phyloP scores from a whole-genome alignment of 1,140 invertebrate species.

The Drosophila nigromelanica region DNA sequence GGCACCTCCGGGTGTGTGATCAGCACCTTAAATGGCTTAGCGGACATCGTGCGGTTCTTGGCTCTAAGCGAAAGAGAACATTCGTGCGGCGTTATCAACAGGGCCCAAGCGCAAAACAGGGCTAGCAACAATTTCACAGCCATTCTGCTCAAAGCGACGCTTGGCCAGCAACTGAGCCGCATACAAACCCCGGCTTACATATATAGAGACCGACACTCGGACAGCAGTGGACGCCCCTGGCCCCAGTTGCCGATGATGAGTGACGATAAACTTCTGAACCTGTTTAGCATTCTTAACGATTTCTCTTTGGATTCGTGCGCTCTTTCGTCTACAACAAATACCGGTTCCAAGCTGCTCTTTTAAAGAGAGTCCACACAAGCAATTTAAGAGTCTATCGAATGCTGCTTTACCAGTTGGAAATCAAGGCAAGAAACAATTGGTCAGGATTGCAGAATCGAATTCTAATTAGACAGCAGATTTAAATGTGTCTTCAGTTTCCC shows the following conservation, averaged over 20 bases:
- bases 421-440: background rate
- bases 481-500: background rate
- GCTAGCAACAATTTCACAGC: slow-evolving; percentile 28
- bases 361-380: slow-evolving; percentile 10
- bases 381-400: slow-evolving; percentile 2
- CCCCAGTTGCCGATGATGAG: slow-evolving; percentile 25
- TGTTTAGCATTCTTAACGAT: slow-evolving; percentile 56
- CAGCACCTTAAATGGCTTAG: slow-evolving; percentile 80
- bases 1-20: slow-evolving; percentile 84
- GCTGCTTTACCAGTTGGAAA: background rate
- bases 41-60: slow-evolving; percentile 62
- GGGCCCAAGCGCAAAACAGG: slow-evolving; percentile 15
- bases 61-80: slow-evolving; percentile 50
- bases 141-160: slow-evolving; percentile 53
- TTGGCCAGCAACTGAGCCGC: slow-evolving; percentile 47
- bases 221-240: slow-evolving; percentile 22
- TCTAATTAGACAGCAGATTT: background rate
- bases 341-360: slow-evolving; percentile 18
- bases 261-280: slow-evolving; percentile 63
- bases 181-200: slow-evolving; percentile 58
- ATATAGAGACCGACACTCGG: slow-evolving; percentile 23
- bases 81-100: slow-evolving; percentile 40
- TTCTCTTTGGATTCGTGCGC: slow-evolving; percentile 3
- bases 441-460: background rate
- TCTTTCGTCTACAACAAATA: slow-evolving; percentile 11